These are phyloP conservation scores for Oncopodura yosiiana DNA, from an alignment of 1,140 invertebrate species.

Conservation along the genomic window DNA sequence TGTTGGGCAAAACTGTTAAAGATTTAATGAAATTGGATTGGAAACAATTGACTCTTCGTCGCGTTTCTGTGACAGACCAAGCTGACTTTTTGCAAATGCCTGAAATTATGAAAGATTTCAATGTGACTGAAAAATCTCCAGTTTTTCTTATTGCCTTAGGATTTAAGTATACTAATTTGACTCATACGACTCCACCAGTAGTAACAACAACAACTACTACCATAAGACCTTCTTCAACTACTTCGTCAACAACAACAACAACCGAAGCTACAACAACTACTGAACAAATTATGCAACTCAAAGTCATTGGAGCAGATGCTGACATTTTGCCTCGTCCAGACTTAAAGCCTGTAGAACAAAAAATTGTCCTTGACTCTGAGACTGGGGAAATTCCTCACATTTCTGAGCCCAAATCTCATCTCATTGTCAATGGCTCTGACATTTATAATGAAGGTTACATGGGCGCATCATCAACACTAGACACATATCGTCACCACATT, in stretches of 20 bases:
- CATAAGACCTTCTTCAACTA: not conserved
- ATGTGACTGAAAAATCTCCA: conserved; percentile 12
- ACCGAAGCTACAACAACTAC: not conserved
- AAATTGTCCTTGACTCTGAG: too few species aligned
- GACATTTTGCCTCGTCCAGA: too few species aligned
- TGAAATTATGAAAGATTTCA: conserved; percentile 19
- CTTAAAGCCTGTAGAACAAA: too few species aligned
- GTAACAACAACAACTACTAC: not conserved
- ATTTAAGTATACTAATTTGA: not conserved
- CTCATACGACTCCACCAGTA: not conserved
- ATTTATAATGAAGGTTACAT: too few species aligned
- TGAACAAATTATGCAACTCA: not conserved
- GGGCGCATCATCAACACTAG: too few species aligned
- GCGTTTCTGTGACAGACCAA: conserved; percentile 14
- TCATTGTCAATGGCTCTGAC: too few species aligned
- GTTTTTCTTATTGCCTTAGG: conserved; percentile 25
- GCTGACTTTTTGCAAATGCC: conserved; percentile 21
- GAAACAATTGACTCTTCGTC: conserved; percentile 18
- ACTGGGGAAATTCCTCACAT: too few species aligned
- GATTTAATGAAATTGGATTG: conserved; percentile 4
- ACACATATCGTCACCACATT: too few species aligned
- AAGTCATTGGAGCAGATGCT: too few species aligned
- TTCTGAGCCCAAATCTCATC: too few species aligned
- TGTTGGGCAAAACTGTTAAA: not conserved
- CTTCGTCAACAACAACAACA: not conserved